These are phyloP conservation scores for Tetranychus piercei DNA, from an alignment of 2,888 invertebrate genomes.

Conservation along the genomic window DNA sequence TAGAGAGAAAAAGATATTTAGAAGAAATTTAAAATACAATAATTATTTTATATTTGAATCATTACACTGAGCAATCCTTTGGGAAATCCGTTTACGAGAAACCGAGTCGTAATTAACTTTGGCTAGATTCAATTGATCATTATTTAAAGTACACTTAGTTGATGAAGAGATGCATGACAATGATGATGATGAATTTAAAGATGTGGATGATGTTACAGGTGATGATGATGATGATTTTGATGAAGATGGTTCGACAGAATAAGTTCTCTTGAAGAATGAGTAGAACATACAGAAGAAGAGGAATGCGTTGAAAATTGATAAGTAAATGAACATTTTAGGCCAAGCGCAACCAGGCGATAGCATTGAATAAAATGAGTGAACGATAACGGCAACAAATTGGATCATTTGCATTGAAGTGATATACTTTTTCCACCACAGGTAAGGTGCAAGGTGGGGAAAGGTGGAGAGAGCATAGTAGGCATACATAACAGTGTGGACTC, in stretches of 20 bases:
- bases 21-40: no score
- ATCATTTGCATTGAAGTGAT: slow-evolving; percentile 35
- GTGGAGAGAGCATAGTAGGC: slow-evolving; percentile 35
- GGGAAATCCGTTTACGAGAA: no score
- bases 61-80: no score
- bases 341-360: slow-evolving; percentile 33
- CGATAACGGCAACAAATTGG: slow-evolving; percentile 25
- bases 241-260: slow-evolving; percentile 21
- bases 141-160: no score
- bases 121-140: no score
- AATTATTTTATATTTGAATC: no score
- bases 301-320: slow-evolving; percentile 34
- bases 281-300: slow-evolving; percentile 35
- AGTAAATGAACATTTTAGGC: slow-evolving; percentile 34
- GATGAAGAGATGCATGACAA: no score
- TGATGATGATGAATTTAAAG: no score
- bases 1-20: no score
- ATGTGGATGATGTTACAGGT: background rate
- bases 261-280: slow-evolving; percentile 33
- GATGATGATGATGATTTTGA: background rate
- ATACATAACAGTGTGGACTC: slow-evolving; percentile 36
- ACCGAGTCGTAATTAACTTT: no score
- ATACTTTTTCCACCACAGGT: slow-evolving; percentile 37
- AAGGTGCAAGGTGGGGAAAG: slow-evolving; percentile 35
- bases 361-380: slow-evolving; percentile 26